Base-by-base conservation (phyloP, 2,797 vertebrate species). In the Siniperca scherzeri region DNA sequence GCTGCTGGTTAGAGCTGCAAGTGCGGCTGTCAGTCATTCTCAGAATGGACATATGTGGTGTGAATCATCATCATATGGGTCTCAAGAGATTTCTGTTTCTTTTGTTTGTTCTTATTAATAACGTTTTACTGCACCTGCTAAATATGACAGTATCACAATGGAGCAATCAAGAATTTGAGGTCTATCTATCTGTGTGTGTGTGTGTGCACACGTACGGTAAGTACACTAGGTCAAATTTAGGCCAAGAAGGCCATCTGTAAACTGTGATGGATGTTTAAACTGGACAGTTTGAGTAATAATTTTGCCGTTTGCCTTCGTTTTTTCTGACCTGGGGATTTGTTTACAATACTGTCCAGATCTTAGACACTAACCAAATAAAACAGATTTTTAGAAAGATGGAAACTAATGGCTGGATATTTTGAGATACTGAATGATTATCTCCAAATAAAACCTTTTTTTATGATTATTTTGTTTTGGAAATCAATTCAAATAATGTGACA, bases 61-160 rank as follows among this genome's bases (percentile, higher is more conserved):
- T 77, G 83, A 82, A 73, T 88, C 83, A 85, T 74, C 73, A 1
- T 68, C 76, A 8, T n/a, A 66, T 7, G 10, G 9, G 53, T 74
- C 44, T 36, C 68, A 7, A 33, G 68, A 64, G 75, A 76, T 33
- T 69, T 48, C 13, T 46, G 14, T 5, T 17, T 21, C 55, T 14
- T 21, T 44, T 7, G 3, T 42, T 81, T 75, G 61, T 38, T 64
- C 22, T 46, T 53, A 42, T 66, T 27, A 25, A 76, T 55, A 60
- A 59, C 59, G n/a, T 64, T 83, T 44, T 21, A 62, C 38, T 55
- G 65, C 78, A 60, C 57, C 78, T 77, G 48, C 59, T 74, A 0
- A n/a, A n/a, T 2, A 5, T 12, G 13, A 64, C 64, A 44, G 71
- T 7, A 44, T 0, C 66, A 55, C 22, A n/a, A 55, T 19, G 67